Evolutionary conservation across 2,113 vertebrate species (phyloP).

Genomic region (Podarcis muralis): DNA sequence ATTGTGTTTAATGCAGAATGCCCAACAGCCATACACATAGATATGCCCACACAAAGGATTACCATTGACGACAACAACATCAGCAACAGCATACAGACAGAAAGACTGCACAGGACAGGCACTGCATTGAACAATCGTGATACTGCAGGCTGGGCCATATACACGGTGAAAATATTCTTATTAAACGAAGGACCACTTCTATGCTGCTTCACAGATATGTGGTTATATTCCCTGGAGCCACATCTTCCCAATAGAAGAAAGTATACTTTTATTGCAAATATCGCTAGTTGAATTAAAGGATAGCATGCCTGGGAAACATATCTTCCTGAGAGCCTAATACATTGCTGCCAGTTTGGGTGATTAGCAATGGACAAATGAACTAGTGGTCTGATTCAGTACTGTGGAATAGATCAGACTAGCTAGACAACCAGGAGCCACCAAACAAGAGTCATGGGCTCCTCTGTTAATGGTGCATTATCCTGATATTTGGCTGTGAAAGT

Average conservation of each 20-base stretch:
- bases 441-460: neutral
- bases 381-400: neutral
- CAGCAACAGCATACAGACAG: constrained; percentile 10
- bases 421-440: neutral
- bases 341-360: neutral
- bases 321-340: neutral
- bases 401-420: neutral
- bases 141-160: neutral
- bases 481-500: neutral
- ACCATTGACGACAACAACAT: constrained; percentile 23
- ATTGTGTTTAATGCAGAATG: constrained; percentile 62
- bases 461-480: neutral
- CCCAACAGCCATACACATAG: constrained; percentile 57
- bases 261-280: neutral
- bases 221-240: neutral
- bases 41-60: constrained; percentile 56
- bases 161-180: neutral
- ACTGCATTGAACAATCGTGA: neutral
- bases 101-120: constrained; percentile 32
- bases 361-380: neutral
- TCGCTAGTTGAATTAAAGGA: neutral
- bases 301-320: neutral
- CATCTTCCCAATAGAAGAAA: neutral
- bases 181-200: neutral
- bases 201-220: neutral